phyloP scores from a whole-genome alignment of 2,797 vertebrate genomes.

The Gymnothorax reevesii region DNA sequence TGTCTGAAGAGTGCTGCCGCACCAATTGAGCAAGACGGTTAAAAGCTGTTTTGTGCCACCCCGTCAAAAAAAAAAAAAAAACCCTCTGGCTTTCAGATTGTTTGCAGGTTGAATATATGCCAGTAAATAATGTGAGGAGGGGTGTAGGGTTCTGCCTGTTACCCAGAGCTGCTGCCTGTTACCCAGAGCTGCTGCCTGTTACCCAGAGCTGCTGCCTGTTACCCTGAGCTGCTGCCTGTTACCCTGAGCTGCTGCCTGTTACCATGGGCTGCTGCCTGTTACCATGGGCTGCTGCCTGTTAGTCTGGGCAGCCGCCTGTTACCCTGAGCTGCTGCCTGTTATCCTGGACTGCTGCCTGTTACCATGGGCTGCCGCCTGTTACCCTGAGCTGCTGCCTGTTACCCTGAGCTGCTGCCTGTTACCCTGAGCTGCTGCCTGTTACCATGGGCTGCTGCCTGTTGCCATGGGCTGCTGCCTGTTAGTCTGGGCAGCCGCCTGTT shows the following conservation, averaged over 20 bases:
- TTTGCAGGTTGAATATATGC: not conserved
- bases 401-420: too few relatives aligned
- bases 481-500: too few relatives aligned
- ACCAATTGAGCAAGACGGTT: not conserved
- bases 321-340: conserved; percentile 48
- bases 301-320: not conserved
- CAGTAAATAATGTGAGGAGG: not conserved
- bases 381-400: not conserved
- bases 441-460: too few relatives aligned
- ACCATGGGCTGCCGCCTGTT: conserved; percentile 48
- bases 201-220: conserved; percentile 48
- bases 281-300: conserved; percentile 48
- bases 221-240: not conserved
- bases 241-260: conserved; percentile 48
- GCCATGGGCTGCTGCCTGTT: too few relatives aligned
- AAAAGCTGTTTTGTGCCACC: conserved; percentile 4
- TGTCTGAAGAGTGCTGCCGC: conserved; percentile 5
- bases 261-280: not conserved
- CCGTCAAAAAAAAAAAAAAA: not conserved
- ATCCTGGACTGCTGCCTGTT: conserved; percentile 14
- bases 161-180: conserved; percentile 48
- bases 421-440: too few relatives aligned
- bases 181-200: not conserved
- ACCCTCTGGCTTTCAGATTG: not conserved
- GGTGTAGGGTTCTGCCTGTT: not conserved